These are phyloP conservation scores for Onthophagus taurus DNA, from an alignment of 1,140 invertebrate species.

Conservation along the genomic window DNA sequence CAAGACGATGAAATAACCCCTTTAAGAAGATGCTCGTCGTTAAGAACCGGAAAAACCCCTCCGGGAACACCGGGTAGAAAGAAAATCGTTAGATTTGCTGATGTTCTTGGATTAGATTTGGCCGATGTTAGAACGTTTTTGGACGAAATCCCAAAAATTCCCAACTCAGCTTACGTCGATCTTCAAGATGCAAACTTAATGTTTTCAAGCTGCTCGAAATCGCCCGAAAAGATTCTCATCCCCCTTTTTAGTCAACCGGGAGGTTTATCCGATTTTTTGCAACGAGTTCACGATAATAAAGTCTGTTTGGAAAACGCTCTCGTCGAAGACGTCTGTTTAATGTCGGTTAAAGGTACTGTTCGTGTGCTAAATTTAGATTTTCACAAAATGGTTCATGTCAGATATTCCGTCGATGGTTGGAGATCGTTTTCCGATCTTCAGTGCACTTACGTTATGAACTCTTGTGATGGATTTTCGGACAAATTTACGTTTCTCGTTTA, in stretches of 20 bases:
- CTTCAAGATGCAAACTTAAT: constrained; percentile 46
- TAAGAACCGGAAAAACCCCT: constrained; percentile 86
- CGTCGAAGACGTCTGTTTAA: constrained; percentile 56
- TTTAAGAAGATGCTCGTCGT: constrained; percentile 69
- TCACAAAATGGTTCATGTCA: constrained; percentile 79
- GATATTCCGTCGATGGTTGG: constrained; percentile 84
- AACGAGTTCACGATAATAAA: constrained; percentile 57
- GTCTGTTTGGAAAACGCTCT: constrained; percentile 80
- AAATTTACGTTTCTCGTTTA: constrained; percentile 73
- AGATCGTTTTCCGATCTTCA: constrained; percentile 70
- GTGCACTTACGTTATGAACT: constrained; percentile 74
- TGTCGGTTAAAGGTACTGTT: constrained; percentile 76
- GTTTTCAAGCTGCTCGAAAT: constrained; percentile 29
- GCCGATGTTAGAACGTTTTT: constrained; percentile 83
- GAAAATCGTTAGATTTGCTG: constrained; percentile 92
- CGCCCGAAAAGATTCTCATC: constrained; percentile 48
- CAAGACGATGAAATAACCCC: constrained; percentile 46
- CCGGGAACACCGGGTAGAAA: constrained; percentile 80
- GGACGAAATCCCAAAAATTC: constrained; percentile 80
- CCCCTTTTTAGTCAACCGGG: constrained; percentile 79
- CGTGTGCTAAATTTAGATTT: constrained; percentile 85
- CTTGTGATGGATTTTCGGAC: constrained; percentile 89
- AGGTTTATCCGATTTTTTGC: constrained; percentile 64
- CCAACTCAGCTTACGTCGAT: constrained; percentile 74
- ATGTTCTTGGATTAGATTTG: constrained; percentile 85